Base-by-base conservation (phyloP, 2,113 vertebrate genomes). In the Notarius quadriscutis region DNA sequence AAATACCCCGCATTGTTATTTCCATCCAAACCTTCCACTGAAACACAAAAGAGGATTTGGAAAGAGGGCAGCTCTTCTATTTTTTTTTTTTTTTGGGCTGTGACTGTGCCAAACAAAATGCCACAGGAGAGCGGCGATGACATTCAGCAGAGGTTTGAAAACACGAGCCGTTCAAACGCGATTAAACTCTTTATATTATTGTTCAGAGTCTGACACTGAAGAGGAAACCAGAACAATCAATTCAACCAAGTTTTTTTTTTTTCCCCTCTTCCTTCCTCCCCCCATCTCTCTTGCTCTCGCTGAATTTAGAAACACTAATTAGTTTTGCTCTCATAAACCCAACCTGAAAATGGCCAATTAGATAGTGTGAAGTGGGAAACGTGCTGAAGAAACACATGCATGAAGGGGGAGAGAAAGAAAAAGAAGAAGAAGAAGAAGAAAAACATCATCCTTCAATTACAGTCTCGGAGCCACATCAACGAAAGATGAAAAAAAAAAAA, bases 281-380 rank as follows among this genome's bases (percentile, higher is more conserved):
- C 27, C 81, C 25, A n/a, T 50, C 67, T 84, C 82, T 83, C 78
- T 58, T 65, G 69, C 87, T 93, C 84, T 91, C 90, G 92, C 95
- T 95, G 94, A 94, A 95, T 95, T 95, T 96, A 96, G 94, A 94
- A 96, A 95, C 94, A 92, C 95, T 95, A 96, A 95, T 96, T 96
- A 96, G 95, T 95, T 95, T 95, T 94, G 94, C 94, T 94, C 95
- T 95, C 93, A 89, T 95, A 95, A 95, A 95, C 93, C 91, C 94
- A 95, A 95, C 94, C 94, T 95, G 94, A 95, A 95, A 95, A 95
- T 89, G 94, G 94, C 94, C 95, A 95, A 95, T 96, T 95, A 95
- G 93, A 95, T 94, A 93, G 94, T 93, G 94, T 92, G 93, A 95
- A 95, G 95, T 92, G 94, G 93, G 93, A 89, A 86, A 90, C 85